A percentile compares a stretch with the other conserved stretches of the same genome.
Evolutionary conservation across 2,113 vertebrate species (phyloP).

Genomic region (Limanda limanda): DNA sequence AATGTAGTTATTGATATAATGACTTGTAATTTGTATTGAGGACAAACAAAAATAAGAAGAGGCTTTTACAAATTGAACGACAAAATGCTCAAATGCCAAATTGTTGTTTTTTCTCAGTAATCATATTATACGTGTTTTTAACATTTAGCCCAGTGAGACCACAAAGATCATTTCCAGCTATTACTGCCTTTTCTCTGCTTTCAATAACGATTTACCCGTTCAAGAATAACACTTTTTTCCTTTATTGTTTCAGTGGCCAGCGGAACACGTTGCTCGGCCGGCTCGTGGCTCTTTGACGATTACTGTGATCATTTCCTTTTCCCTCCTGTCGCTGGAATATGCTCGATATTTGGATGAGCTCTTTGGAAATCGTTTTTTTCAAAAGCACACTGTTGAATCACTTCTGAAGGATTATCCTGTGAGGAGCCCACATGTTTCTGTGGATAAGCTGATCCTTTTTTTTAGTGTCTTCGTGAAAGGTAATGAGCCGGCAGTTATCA

Average conservation of each 20-base stretch:
- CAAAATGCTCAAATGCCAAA: constrained; percentile 48
- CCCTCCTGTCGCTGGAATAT: constrained; percentile 37
- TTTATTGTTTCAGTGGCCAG: constrained; percentile 50
- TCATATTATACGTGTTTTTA: constrained; percentile 35
- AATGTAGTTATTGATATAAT: constrained; percentile 30
- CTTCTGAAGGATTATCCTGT: constrained; percentile 45
- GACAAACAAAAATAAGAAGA: constrained; percentile 16
- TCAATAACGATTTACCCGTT: not conserved
- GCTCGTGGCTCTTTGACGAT: constrained; percentile 14
- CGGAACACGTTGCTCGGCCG: constrained; percentile 22
- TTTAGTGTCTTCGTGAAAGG: constrained; percentile 19
- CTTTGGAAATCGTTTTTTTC: constrained; percentile 29
- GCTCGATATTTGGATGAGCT: constrained; percentile 32
- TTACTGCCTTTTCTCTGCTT: not conserved
- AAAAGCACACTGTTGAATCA: constrained; percentile 29
- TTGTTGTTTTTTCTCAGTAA: constrained; percentile 52
- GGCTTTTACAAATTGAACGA: not conserved
- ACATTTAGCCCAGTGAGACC: constrained; percentile 3
- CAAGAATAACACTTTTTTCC: constrained; percentile 36
- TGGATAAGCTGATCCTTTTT: constrained; percentile 22
- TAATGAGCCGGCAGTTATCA: constrained; percentile 17
- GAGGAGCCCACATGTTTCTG: not conserved
- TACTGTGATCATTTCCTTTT: not conserved
- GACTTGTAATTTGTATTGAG: constrained; percentile 14
- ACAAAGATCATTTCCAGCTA: not conserved